A percentile compares a stretch with the other conserved stretches of the same genome.
Evolutionary conservation across 2,113 vertebrate genomes (phyloP).

Genomic region (Micronycteris hirsuta): DNA sequence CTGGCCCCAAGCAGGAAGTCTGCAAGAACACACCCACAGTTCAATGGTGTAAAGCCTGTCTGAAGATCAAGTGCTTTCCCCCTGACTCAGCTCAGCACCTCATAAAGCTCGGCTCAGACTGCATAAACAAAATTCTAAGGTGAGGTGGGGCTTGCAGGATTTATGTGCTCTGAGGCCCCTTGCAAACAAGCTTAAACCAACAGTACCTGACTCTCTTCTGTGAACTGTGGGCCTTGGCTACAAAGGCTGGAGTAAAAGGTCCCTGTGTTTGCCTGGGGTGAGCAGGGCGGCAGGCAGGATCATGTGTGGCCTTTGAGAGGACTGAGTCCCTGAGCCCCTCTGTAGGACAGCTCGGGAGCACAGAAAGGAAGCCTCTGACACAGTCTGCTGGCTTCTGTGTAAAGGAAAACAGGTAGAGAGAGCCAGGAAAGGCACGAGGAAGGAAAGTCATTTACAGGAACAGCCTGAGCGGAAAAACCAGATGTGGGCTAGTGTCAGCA

Average conservation of each 20-base stretch:
- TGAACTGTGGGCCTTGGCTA: not conserved
- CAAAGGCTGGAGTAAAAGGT: conserved; percentile 19
- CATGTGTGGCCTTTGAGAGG: not conserved
- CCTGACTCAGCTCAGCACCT: conserved; percentile 38
- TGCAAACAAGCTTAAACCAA: conserved; percentile 58
- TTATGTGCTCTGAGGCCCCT: conserved; percentile 53
- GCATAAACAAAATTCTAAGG: conserved; percentile 59
- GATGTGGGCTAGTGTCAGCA: conserved; percentile 18
- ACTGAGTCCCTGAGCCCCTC: not conserved
- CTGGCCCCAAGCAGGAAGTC: conserved; percentile 11
- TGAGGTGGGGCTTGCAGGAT: conserved; percentile 42
- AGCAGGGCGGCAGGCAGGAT: not conserved
- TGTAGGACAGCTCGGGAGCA: not conserved
- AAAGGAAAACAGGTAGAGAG: conserved; percentile 53
- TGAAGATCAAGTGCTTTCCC: not conserved
- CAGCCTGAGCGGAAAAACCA: conserved; percentile 36
- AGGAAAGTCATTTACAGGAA: conserved; percentile 23
- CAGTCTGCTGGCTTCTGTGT: conserved; percentile 4
- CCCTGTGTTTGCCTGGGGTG: conserved; percentile 7
- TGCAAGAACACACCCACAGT: not conserved
- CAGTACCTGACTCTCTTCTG: not conserved
- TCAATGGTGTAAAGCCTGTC: not conserved
- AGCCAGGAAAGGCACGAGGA: conserved; percentile 31
- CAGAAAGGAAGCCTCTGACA: conserved; percentile 35
- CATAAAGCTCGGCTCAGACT: conserved; percentile 52